Evolutionary conservation across 2,888 invertebrate species (phyloP), one percentile per base, ranked within the genome.

Genomic region (Ennomos fuscantarius): DNA sequence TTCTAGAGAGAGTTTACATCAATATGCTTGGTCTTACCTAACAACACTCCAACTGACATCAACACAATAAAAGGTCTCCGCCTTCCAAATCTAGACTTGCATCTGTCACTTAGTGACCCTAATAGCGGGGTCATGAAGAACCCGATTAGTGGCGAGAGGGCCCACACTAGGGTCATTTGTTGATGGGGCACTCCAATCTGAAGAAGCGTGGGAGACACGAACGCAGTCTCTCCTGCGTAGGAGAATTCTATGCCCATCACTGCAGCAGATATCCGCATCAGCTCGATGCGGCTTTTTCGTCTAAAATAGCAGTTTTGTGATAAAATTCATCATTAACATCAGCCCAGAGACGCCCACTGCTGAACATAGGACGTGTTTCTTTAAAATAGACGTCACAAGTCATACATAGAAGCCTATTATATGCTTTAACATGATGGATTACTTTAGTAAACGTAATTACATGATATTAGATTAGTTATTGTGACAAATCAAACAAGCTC

Each of bases 161-260:
- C 98, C 99, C 99, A 99, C 31, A 98, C 97, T 53, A 99, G 88
- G 0, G 98, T 98, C 98, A 99, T 99, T 78, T 97, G 96, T 66
- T 96, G 95, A 81, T 98, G 98, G 55, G 97, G 96, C 1, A 99
- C 97, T 6, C 99, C 97, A 65, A 99, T 97, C 89, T 98, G 97
- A 3, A 99, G 93, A 10, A 99, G 91, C 0, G 98, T 98, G 1
- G 99, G 99, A 0, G 98, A 98, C 0, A 99, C 99, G 86, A 99
- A 99, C 0, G 99, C 99, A 0, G 99, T 99, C 89, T 99, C 99
- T 0, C 98, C 99, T 0, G 99, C 98, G 79, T 99, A 99, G 0
- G 99, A 98, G 86, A 99, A 98, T 83, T 99, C 99, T 56, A 99
- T 98, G 1, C 99, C 99, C 96, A 98, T 98, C 0, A 99, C 98